Conservation (phyloP, 2,113 vertebrate species). For the Grantiella picta region DNA sequence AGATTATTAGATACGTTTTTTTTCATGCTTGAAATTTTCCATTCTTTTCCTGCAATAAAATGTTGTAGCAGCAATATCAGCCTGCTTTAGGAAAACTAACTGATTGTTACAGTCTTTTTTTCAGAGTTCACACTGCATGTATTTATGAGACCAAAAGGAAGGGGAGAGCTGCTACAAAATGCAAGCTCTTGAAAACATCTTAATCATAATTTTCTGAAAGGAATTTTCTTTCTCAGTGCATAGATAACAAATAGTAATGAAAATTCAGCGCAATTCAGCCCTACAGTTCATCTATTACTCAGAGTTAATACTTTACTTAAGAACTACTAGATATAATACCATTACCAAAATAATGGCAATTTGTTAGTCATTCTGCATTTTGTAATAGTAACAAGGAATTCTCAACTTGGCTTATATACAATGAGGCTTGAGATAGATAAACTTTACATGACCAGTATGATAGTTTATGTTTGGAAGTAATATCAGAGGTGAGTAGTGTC, state of each 20-base stretch:
- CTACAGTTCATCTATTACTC: neutral
- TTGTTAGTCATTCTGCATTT: neutral
- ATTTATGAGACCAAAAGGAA: neutral
- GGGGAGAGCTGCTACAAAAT: neutral
- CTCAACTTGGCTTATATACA: neutral
- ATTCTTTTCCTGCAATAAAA: neutral
- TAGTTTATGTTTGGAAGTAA: neutral
- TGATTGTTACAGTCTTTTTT: neutral
- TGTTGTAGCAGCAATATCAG: neutral
- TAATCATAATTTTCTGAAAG: neutral
- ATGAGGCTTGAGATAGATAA: neutral
- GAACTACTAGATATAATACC: neutral
- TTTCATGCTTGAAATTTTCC: neutral
- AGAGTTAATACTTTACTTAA: neutral
- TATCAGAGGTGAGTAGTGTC: neutral
- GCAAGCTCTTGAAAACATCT: neutral
- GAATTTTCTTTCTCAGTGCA: neutral
- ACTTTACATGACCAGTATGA: neutral
- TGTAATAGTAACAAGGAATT: neutral
- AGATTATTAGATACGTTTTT: neutral
- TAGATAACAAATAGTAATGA: neutral
- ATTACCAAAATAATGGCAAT: neutral
- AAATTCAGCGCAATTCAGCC: neutral
- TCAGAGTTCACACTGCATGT: neutral
- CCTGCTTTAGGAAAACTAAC: neutral